Conservation (phyloP, 2,797 vertebrate species). For the Octomys mimax region DNA sequence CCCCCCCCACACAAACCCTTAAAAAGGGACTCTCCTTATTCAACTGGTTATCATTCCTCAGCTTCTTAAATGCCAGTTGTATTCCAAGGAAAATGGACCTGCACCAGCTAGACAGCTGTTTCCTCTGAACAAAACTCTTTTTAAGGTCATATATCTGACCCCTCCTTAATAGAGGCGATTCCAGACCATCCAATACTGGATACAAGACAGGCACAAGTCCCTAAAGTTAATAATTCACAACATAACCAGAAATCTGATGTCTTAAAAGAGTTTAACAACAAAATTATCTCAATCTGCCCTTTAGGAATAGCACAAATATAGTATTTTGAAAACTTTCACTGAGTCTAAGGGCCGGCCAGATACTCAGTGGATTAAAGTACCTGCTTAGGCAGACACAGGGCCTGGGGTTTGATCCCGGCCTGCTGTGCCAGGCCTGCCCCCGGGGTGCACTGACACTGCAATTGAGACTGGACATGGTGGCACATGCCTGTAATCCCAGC, state of each 20-base stretch:
- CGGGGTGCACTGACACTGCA: no score
- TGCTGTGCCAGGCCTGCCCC: no score
- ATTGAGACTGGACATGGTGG: no score
- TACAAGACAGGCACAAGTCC: background rate
- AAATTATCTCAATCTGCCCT: background rate
- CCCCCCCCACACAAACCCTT: background rate
- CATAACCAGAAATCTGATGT: constrained; percentile 17
- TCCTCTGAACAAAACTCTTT: constrained; percentile 22
- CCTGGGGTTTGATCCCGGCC: no score
- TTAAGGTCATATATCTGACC: background rate
- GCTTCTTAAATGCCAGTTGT: background rate
- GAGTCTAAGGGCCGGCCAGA: background rate
- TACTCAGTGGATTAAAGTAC: no score
- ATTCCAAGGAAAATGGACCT: background rate
- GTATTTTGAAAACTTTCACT: background rate
- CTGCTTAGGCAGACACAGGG: no score
- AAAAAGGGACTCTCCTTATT: background rate
- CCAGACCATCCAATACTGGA: background rate
- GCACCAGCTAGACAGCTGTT: background rate
- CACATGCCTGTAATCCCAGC: no score
- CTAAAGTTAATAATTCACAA: constrained; percentile 23
- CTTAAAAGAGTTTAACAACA: constrained; percentile 22
- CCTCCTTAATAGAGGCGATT: constrained; percentile 34
- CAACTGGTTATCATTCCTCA: background rate
- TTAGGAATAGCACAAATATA: background rate